Conservation (phyloP, 1,140 invertebrate species). For the Papilio xuthus region DNA sequence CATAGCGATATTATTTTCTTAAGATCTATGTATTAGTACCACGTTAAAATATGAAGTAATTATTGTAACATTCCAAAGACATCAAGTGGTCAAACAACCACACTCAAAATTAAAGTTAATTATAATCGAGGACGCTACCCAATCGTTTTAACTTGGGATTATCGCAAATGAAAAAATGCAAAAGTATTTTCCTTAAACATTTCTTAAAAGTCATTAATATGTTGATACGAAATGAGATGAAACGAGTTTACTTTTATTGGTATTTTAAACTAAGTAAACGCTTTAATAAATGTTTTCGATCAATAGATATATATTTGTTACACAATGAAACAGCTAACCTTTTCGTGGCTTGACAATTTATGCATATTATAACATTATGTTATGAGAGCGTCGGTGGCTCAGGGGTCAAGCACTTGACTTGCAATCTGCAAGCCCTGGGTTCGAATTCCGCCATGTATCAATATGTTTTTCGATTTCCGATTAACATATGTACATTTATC, state of each 20-base stretch:
- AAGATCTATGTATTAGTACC: not conserved
- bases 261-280: not conserved
- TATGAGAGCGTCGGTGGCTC: too few relatives aligned
- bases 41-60: not conserved
- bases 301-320: not conserved
- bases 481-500: too few relatives aligned
- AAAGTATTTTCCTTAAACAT: not conserved
- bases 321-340: not conserved
- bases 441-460: too few relatives aligned
- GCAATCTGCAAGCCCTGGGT: too few relatives aligned
- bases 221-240: not conserved
- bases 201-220: not conserved
- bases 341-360: not conserved
- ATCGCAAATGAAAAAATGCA: not conserved
- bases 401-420: too few relatives aligned
- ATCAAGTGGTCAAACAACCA: not conserved
- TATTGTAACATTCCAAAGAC: not conserved
- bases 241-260: slow-evolving; percentile 23
- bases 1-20: not conserved
- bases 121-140: not conserved
- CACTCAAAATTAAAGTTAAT: not conserved
- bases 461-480: too few relatives aligned
- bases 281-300: not conserved
- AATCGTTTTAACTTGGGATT: not conserved
- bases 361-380: too few relatives aligned